Evolutionary conservation across 1,140 invertebrate genomes (phyloP).

Genomic region (Diprion similis): DNA sequence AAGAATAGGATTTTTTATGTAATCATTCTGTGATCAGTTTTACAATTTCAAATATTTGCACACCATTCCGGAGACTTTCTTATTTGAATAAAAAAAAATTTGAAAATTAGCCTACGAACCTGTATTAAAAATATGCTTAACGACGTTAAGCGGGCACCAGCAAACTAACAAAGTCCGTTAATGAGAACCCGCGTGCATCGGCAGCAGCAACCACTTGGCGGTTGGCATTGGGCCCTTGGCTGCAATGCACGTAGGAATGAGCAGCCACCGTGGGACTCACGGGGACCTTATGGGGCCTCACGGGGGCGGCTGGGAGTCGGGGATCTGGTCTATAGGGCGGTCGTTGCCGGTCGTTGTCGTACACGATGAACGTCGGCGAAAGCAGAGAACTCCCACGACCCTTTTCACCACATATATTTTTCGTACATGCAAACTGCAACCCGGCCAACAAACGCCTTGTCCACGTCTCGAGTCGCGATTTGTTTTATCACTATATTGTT

Average conservation of each 20-base stretch:
- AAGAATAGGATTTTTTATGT: too few relatives aligned
- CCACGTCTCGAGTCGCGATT: too few relatives aligned
- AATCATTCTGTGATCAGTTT: too few relatives aligned
- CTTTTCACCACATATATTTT: background rate
- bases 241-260: background rate
- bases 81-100: too few relatives aligned
- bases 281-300: background rate
- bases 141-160: too few relatives aligned
- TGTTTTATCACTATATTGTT: too few relatives aligned
- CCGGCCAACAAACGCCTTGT: too few relatives aligned
- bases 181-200: background rate
- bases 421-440: too few relatives aligned
- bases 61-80: too few relatives aligned
- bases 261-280: background rate
- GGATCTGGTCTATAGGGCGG: background rate
- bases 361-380: background rate
- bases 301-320: conserved; percentile 2
- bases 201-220: background rate
- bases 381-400: background rate
- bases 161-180: background rate
- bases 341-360: background rate
- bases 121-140: too few relatives aligned
- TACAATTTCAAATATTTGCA: too few relatives aligned
- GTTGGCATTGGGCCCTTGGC: background rate
- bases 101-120: too few relatives aligned